Percentiles rank a stretch among this genome's conserved stretches.
phyloP scores from a whole-genome alignment of 2,113 vertebrate genomes.

The Ammospiza caudacuta region DNA sequence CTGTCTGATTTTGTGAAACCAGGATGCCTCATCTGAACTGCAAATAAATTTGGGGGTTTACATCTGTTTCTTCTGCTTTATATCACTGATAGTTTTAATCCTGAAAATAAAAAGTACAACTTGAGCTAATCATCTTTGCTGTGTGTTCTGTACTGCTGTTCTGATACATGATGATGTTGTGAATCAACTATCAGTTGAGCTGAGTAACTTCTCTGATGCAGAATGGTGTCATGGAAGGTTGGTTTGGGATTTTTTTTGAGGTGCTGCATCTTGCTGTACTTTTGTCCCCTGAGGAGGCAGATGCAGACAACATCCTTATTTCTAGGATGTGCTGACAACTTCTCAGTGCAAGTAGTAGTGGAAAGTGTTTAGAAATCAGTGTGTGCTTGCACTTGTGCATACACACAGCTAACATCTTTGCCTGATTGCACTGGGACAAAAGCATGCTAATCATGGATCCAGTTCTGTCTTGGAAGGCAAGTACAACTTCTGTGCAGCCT shows the following conservation, averaged over 20 bases:
- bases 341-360: not conserved
- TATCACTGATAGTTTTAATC: slow-evolving; percentile 1
- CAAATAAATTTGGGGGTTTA: not conserved
- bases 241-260: not conserved
- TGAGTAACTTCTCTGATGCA: not conserved
- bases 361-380: not conserved
- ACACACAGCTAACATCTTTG: not conserved
- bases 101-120: slow-evolving; percentile 61
- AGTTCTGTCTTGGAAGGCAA: not conserved
- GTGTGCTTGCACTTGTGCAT: not conserved
- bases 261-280: not conserved
- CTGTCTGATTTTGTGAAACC: slow-evolving; percentile 21
- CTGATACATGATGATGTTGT: accelerated
- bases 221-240: not conserved
- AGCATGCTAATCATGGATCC: not conserved
- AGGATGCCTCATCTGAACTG: slow-evolving; percentile 65
- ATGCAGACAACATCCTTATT: not conserved
- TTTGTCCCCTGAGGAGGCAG: not conserved
- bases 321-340: not conserved
- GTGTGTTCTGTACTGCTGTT: not conserved
- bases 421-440: not conserved
- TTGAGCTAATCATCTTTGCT: not conserved
- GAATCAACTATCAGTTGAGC: not conserved
- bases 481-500: not conserved
- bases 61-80: slow-evolving; percentile 29